Evolutionary conservation across 2,113 vertebrate species (phyloP).

Genomic region (Pangasianodon gigas): DNA sequence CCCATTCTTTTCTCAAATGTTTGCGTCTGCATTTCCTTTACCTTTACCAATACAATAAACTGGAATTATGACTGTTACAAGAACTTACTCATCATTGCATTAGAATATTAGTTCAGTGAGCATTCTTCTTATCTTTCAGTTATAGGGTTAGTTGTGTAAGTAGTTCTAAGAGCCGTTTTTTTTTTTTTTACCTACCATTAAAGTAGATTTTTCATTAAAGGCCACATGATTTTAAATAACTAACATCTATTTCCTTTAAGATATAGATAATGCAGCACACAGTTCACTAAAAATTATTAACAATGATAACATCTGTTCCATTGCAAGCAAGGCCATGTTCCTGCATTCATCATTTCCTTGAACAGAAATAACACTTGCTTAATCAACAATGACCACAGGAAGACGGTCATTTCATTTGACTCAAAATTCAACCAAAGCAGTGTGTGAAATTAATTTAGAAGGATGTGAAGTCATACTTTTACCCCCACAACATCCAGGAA

Average conservation of each 20-base stretch:
- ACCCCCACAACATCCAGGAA: background rate
- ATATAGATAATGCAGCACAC: background rate
- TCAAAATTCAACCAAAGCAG: background rate
- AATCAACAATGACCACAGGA: constrained; percentile 15
- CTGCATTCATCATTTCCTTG: constrained; percentile 36
- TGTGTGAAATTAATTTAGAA: background rate
- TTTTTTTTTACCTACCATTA: background rate
- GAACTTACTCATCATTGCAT: background rate
- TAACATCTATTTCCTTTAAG: background rate
- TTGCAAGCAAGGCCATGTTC: background rate
- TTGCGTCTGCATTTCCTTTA: constrained; percentile 48
- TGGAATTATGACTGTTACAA: constrained; percentile 61
- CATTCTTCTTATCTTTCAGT: background rate
- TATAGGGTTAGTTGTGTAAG: background rate
- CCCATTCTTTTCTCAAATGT: constrained; percentile 41
- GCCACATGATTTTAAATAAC: background rate
- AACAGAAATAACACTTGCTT: constrained; percentile 14
- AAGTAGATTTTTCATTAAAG: background rate
- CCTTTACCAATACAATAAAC: constrained; percentile 72
- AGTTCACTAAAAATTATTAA: background rate
- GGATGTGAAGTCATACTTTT: too few species aligned
- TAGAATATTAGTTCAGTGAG: background rate
- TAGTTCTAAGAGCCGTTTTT: background rate
- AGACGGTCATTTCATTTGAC: too few species aligned
- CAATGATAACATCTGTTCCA: constrained; percentile 20